These are phyloP conservation scores for Mystacides longicornis DNA, from an alignment of 2,888 invertebrate species.

Conservation along the genomic window DNA sequence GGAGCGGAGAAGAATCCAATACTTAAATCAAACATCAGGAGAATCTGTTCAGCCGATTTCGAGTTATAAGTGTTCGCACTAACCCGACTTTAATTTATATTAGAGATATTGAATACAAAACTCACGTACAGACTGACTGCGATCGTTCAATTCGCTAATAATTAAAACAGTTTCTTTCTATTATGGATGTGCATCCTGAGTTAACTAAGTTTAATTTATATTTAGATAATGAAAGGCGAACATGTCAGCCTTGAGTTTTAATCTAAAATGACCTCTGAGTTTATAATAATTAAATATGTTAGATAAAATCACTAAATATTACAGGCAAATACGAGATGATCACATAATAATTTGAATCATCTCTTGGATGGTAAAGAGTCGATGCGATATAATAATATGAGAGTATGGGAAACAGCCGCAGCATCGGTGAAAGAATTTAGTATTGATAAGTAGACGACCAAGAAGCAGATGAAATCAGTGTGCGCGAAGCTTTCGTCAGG, in stretches of 20 bases:
- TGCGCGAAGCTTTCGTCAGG: constrained; percentile 19
- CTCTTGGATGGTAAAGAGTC: neutral
- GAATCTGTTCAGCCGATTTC: too few relatives aligned
- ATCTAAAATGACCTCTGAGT: neutral
- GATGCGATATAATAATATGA: neutral
- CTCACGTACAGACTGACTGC: too few relatives aligned
- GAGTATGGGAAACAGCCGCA: neutral
- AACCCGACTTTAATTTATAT: too few relatives aligned
- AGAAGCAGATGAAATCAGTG: constrained; percentile 15
- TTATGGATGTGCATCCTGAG: neutral
- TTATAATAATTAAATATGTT: neutral
- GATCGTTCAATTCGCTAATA: too few relatives aligned
- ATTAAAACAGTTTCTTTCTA: neutral
- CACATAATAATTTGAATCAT: neutral
- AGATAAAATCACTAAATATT: neutral
- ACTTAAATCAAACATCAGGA: too few relatives aligned
- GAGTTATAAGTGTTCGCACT: too few relatives aligned
- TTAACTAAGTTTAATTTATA: too few relatives aligned
- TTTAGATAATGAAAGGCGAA: neutral
- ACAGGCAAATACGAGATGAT: neutral
- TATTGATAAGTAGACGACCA: constrained; percentile 21
- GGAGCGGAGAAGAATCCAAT: too few relatives aligned
- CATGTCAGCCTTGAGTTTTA: neutral
- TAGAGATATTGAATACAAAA: too few relatives aligned
- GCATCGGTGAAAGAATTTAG: neutral